Percentiles rank a stretch among this genome's conserved stretches.
Conservation (phyloP, 2,888 invertebrate genomes). For the Erebia ligea region DNA sequence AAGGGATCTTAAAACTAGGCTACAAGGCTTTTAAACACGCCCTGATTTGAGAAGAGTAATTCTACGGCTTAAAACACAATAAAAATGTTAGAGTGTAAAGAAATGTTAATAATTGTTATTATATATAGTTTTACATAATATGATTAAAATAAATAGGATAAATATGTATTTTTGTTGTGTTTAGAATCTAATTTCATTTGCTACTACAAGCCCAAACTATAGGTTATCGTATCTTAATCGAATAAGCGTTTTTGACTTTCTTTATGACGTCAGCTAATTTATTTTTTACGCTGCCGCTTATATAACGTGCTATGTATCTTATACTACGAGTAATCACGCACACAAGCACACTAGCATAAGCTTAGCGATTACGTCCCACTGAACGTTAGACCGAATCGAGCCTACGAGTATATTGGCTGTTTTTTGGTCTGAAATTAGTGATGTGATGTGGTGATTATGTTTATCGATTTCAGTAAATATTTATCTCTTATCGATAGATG, state of each 20-base stretch:
- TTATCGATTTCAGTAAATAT: not conserved
- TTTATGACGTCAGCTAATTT: not conserved
- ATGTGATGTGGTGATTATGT: not conserved
- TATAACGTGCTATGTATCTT: not conserved
- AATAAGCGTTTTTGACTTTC: not conserved
- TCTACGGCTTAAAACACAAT: too few relatives aligned
- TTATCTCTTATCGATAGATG: not conserved
- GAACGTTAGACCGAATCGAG: conserved; percentile 33
- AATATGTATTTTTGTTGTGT: too few relatives aligned
- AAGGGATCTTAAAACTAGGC: too few relatives aligned
- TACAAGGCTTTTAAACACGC: too few relatives aligned
- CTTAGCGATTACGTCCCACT: conserved; percentile 5
- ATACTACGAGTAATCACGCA: conserved; percentile 15
- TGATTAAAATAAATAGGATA: too few relatives aligned
- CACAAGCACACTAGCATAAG: conserved; percentile 34
- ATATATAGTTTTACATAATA: too few relatives aligned
- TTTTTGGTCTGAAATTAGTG: conserved; percentile 43
- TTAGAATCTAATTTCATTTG: too few relatives aligned
- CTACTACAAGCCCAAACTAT: too few relatives aligned
- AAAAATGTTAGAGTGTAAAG: too few relatives aligned
- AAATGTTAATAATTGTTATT: too few relatives aligned
- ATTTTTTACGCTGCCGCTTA: conserved; percentile 1
- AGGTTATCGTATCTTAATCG: not conserved
- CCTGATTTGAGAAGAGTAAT: too few relatives aligned
- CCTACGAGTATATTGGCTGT: conserved; percentile 35